Base-by-base conservation (phyloP, 2,888 invertebrate genomes). In the Itoplectis maculator region DNA sequence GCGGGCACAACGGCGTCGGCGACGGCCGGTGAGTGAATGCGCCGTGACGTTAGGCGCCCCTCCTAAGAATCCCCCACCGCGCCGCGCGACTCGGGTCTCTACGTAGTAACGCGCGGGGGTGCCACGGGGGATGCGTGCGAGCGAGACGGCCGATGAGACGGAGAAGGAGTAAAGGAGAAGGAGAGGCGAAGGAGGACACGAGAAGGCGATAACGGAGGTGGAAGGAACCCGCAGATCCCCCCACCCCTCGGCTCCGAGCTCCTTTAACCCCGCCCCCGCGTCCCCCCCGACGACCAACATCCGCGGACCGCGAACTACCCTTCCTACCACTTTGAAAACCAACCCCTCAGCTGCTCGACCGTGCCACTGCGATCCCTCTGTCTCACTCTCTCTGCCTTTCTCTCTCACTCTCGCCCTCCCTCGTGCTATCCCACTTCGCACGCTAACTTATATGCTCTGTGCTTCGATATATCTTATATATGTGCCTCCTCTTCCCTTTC, bases 1-100 rank as follows among this genome's bases (percentile, higher is more conserved):
- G 89, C 87, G 87, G 87, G 87, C 88, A 83, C 86, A 86, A 85
- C 90, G 90, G 89, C 90, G 91, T 91, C 92, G 91, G 88, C 90
- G 90, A 91, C 92, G 91, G 91, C 90, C 92, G 92, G 89, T 91
- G 91, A 92, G 92, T 92, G 92, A 92, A 91, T 92, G 90, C 87
- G 88, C 90, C 87, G 90, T 89, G 90, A 91, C 88, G 90, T 91
- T 89, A 88, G 88, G 89, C 90, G 90, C 92, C 92, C 91, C 91
- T 90, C 92, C 90, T 89, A 87, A 88, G 88, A 88, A 86, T 85
- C 63, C 63, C 88, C 89, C 89, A 85, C 87, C 86, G 47, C 73
- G n/a, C n/a, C n/a, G n/a, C n/a, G n/a, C 18, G n/a, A 61, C 37
- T 45, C 47, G 18, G 18, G n/a, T n/a, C 23, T 40, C 11, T 45